Evolutionary conservation across 2,113 vertebrate species (phyloP), one percentile per base, ranked within the genome.

Genomic region (Thamnophis sirtalis): DNA sequence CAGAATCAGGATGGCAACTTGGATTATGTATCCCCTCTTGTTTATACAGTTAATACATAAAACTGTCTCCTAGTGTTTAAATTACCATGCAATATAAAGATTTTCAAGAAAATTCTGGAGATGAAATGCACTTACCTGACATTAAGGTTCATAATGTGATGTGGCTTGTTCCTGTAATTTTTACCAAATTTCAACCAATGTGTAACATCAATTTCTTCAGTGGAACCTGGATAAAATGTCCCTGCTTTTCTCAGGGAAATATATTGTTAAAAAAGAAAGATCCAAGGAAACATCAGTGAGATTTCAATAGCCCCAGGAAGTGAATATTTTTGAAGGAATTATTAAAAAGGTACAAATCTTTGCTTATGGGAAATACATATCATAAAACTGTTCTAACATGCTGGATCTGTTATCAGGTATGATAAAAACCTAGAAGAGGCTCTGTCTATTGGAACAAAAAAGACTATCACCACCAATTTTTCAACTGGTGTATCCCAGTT

Each of bases 381-480:
- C 89, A 50, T 94, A 93, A 93, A 68, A 0, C 89, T 95, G 9
- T 87, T 2, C 86, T 92, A 88, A 43, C 73, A 38, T 80, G 73
- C 6, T 88, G 4, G 91, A 38, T 56, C 33, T 68, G 56, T 68
- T 96, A 87, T 86, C 93, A 98, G 98, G 91, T 98, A 98, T 53
- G 96, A 98, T 95, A 94, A 38, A 85, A 98, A 98, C 91, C 95
- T 98, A 94, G 95, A 97, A 91, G 93, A 95, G 4, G 98, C 98
- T 93, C 98, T 96, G 94, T 96, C 91, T 84, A 94, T 98, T 94
- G 98, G 98, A 51, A 95, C 98, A 54, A 98, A 98, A 94, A 99
- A 98, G 96, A 95, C 97, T 9, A 94, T 98, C 55, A 97, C 95
- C 0, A 97, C 98, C 73, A 98, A 97, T 86, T 93, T 95, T 60